Base-by-base conservation (phyloP, 2,888 invertebrate species). In the Halocaridina rubra region DNA sequence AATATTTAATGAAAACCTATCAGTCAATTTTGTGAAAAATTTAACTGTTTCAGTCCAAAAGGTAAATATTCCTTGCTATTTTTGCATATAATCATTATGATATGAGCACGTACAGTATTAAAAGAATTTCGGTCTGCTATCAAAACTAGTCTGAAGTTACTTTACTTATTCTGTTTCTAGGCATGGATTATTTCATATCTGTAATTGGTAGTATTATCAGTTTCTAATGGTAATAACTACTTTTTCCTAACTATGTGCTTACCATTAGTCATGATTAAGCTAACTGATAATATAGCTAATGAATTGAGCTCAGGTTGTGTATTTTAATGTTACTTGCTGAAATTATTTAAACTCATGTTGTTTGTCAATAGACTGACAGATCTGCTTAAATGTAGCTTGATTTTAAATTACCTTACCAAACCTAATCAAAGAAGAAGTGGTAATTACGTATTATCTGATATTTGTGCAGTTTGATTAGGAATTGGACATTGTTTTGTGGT, bases 281-380 rank as follows among this genome's bases (percentile, higher is more conserved):
- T 53, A 53, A 53, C 53, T 53, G 53, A 53, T 53, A 53, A 53
- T 53, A 53, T 53, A 53, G 53, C 53, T 53, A 53, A 53, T 53
- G 76, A 76, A 13, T 57, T 19, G 57, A 76, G 76, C 76, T 76
- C 76, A 76, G 76, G 76, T 76, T 76, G 76, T 57, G 53, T 53
- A 53, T 53, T 53, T 57, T 76, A 57, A 22, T 76, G 59, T 76
- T 74, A 57, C 57, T 22, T 59, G 76, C 32, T 29, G 76, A 22
- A n/a, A 72, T 72, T 24, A 33, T 72, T 53, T 53, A 16, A 53
- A 53, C n/a, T n/a, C 53, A 53, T 16, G 53, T 53, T 53, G 19
- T 16, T 53, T 53, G n/a, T 53, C 3, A 19, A n/a, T 53, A 53
- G 33, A 32, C 19, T 33, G 27, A 61, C 61, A 57, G 29, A 27